Base-by-base conservation (phyloP, 1,140 invertebrate species). In the Drosophila tsacasi region DNA sequence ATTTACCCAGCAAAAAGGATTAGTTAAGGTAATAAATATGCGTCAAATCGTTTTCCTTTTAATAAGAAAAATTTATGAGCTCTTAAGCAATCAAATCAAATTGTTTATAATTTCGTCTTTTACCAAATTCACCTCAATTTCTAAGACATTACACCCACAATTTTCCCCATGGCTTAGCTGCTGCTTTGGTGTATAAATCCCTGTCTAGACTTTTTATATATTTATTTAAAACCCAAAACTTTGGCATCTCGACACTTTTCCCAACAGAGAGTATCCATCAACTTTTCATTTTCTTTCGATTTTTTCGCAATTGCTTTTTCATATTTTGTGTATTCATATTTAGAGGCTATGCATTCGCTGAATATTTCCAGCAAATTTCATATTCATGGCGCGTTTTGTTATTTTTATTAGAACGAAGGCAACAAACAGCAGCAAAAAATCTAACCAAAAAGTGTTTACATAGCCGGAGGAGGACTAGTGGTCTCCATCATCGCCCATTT, bases 371-470 rank as follows among this genome's bases (percentile, higher is more conserved):
- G 6, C 46, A 42, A 21, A 74, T 74, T 74, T 74, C 30, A 73
- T 74, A 74, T 73, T 73, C 71, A 73, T 61, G 19, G 19, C 71
- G 68, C 68, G 71, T 73, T 61, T 49, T 37, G 32, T 30, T 72
- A 58, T 50, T 73, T 73, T 73, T 67, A 73, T 61, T 61, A 30
- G 46, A 61, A 37, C 9, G n/a, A n/a, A 19, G 52, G 10, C 35
- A 71, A 68, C 32, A 47, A 82, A 65, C 49, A 19, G 25, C 25
- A 5, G 9, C 17, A 59, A 19, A 57, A 27, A 15, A 23, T 57
- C 39, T 15, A 58, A 27, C 40, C 30, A 32, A 80, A 81, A 76
- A 73, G 3, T 85, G 72, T 84, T 85, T 85, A 85, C 49, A 52
- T 76, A 67, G 30, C 30, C 13, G 40, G 5, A 7, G 21, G 9